Base-by-base conservation (phyloP, 1,140 invertebrate species). In the Drosophila arizonae region DNA sequence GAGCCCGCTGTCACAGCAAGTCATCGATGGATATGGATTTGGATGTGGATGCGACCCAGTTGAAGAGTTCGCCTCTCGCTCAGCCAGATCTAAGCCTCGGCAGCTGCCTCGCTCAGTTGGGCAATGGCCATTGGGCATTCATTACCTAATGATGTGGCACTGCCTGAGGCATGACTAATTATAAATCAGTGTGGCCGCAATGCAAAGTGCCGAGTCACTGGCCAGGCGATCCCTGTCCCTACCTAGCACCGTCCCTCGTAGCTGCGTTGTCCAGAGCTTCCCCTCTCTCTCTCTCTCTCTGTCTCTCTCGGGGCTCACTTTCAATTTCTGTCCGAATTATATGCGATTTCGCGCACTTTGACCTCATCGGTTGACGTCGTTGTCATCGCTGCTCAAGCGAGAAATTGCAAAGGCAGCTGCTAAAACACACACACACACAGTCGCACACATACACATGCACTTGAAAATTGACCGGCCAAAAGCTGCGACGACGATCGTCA, bases 381-480 rank as follows among this genome's bases (percentile, higher is more conserved):
- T 77, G 72, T 72, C 57, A 76, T 71, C 64, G 74, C 66, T 72
- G 66, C 41, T 82, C 76, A 87, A 82, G 58, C 82, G 82, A 68
- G 79, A 86, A 86, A 86, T 86, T 86, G 82, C 79, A 70, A 64
- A 78, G 45, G 77, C 81, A 79, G 77, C 81, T 77, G 81, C 57
- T 73, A 24, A 60, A 73, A 51, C 56, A 50, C 41, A 61, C 33
- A 61, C 48, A 60, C 30, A 54, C 28, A 52, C 8, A 26, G 3
- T 17, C 9, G 45, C 26, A 51, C 9, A 10, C 33, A 33, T 4
- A 21, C 4, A 61, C 3, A 4, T 15, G 66, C 66, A 73, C 71
- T 74, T 74, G 72, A 74, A 60, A 74, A 74, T 70, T 74, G 72
- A 70, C 67, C 66, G 58, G 66, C 56, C 54, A 58, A 73, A 73